These are phyloP conservation scores for Cervus canadensis DNA, from an alignment of 2,113 vertebrate genomes.

Conservation along the genomic window DNA sequence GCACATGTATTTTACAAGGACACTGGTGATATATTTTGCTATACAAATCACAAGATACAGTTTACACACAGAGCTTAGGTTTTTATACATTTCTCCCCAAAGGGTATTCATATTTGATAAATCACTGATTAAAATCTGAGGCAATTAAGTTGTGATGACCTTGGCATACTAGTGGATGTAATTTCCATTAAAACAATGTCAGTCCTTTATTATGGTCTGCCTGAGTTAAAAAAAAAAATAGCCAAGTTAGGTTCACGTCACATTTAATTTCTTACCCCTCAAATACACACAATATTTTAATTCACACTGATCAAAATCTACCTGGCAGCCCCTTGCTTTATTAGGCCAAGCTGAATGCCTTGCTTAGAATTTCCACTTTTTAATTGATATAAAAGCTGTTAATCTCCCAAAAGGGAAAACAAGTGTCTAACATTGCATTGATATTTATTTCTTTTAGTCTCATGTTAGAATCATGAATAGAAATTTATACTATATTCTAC, in stretches of 20 bases:
- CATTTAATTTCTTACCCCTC: neutral
- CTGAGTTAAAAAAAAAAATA: neutral
- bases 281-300: constrained; percentile 1
- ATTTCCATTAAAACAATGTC: constrained; percentile 34
- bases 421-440: neutral
- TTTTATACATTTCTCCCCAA: constrained; percentile 41
- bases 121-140: constrained; percentile 56
- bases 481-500: neutral
- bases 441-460: neutral
- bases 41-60: constrained; percentile 34
- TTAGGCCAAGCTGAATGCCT: neutral
- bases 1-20: constrained; percentile 1
- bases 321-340: neutral
- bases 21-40: constrained; percentile 30
- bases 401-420: neutral
- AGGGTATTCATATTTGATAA: constrained; percentile 51
- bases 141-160: constrained; percentile 54
- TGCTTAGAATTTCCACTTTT: neutral
- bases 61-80: constrained; percentile 3
- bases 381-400: neutral
- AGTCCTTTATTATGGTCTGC: neutral
- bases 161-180: neutral
- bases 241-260: neutral
- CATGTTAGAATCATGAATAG: neutral
- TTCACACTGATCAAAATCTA: neutral